Percentiles rank a stretch among this genome's conserved stretches.
These are phyloP conservation scores for Drosophila lini DNA, from an alignment of 1,140 invertebrate species.

Conservation along the genomic window DNA sequence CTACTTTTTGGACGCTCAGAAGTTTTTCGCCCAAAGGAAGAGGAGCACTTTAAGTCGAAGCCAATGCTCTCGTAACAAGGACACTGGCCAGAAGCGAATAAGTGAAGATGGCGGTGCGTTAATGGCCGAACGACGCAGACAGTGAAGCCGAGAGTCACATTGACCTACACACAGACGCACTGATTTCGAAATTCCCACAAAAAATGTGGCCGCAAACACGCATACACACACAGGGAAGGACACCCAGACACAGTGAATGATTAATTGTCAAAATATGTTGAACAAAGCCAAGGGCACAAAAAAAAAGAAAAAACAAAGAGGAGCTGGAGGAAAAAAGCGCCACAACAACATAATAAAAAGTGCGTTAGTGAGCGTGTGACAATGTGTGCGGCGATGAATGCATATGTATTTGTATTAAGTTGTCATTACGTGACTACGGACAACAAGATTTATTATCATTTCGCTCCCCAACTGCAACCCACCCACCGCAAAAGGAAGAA, in stretches of 20 bases:
- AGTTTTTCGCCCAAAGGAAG: conserved; percentile 2
- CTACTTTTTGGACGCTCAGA: conserved; percentile 34
- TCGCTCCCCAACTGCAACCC: conserved; percentile 18
- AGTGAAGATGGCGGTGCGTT: conserved; percentile 46
- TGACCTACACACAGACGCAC: conserved; percentile 69
- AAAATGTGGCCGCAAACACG: conserved; percentile 44
- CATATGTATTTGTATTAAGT: conserved; percentile 84
- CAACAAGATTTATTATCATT: conserved; percentile 84
- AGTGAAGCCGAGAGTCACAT: conserved; percentile 56
- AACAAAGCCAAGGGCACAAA: conserved; percentile 45
- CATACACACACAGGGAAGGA: conserved; percentile 12
- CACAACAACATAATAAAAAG: conserved; percentile 78
- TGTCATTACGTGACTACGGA: conserved; percentile 84
- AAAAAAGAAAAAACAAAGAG: not conserved
- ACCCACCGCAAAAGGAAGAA: conserved; percentile 29
- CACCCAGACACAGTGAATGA: conserved; percentile 59
- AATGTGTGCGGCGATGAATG: conserved; percentile 58
- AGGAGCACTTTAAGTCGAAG: conserved; percentile 24
- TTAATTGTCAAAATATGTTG: conserved; percentile 84
- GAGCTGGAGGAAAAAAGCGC: conserved; percentile 22
- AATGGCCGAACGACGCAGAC: conserved; percentile 62
- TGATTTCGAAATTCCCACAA: conserved; percentile 43
- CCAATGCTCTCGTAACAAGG: conserved; percentile 56
- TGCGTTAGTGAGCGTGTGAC: conserved; percentile 44
- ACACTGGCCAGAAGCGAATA: conserved; percentile 18